Base-by-base conservation (phyloP, 1,140 invertebrate species). In the Pomacea maculata region DNA sequence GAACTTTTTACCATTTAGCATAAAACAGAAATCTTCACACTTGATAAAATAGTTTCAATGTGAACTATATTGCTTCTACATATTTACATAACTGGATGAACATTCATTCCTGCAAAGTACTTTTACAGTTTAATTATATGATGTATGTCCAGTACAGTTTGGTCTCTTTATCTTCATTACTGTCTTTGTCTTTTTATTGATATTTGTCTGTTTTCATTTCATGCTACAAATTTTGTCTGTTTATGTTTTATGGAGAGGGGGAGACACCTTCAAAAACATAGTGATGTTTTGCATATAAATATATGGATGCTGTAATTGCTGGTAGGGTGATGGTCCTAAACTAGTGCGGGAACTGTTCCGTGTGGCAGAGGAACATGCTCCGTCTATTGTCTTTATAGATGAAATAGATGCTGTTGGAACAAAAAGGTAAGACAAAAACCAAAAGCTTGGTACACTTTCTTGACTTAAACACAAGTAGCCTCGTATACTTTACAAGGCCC, bases 391-490 rank as follows among this genome's bases (percentile, higher is more conserved):
- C 1, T 99, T 99, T 90, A 99, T 99, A 90, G 99, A 99, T 94
- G 99, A 99, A 94, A 99, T 99, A 88, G 99, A 99, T 94, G 99
- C 99, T 82, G 97, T 99, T 63, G 99, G 99, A 75, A 99, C 99
- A 34, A 99, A 99, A 93, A 94, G 97, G 88, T 92, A 79, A 79
- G 73, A 80, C 10, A 71, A 14, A 11, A 14, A 11, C 70, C 34
- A 29, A 65, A 17, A 65, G 64, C n/a, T 65, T 65, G 64, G n/a
- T 17, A 65, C 4, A 7, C n/a, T 65, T n/a, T 19, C n/a, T n/a
- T 65, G 64, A 45, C 6, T 45, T 45, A 45, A 45, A 45, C 6
- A 6, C 34, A 45, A 2, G 34, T 45, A 45, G 34, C 34, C 17
- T 65, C 12, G 7, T 11, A 70, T 70, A 70, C 15, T 61, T 45